Percentiles rank a stretch among this genome's conserved stretches.
Evolutionary conservation across 92 coral and sea anemone species (phyloP).

Genomic region (Palythoa heliodiscus): DNA sequence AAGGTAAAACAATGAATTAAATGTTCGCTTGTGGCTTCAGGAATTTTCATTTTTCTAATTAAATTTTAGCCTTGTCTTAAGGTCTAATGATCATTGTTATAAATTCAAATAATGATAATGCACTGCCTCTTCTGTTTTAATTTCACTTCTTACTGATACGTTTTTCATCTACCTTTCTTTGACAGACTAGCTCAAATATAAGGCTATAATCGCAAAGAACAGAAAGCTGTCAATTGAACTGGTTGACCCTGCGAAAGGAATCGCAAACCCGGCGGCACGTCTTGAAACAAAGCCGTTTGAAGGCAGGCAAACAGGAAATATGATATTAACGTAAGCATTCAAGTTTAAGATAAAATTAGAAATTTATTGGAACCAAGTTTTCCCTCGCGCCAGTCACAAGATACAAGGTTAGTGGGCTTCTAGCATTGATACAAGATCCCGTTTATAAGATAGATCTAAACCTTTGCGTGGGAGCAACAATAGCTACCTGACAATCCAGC

Average conservation of each 20-base stretch:
- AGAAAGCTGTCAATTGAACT: neutral
- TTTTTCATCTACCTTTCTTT: neutral
- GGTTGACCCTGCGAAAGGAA: neutral
- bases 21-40: conserved; percentile 10
- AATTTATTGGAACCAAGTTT: neutral
- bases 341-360: conserved; percentile 22
- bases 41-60: neutral
- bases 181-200: conserved; percentile 21
- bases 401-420: neutral
- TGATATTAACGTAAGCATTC: conserved; percentile 1
- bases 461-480: neutral
- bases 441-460: neutral
- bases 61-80: conserved; percentile 2
- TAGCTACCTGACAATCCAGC: neutral
- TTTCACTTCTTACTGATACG: neutral
- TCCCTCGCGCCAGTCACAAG: neutral
- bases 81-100: neutral
- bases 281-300: neutral
- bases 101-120: neutral
- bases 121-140: neutral
- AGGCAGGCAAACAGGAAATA: conserved; percentile 33
- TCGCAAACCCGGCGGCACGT: conserved; percentile 24
- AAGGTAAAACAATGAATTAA: neutral
- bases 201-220: too few relatives aligned
- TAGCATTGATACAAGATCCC: neutral